Conservation (phyloP, 2,888 invertebrate species). For the Scelioninae gen. 2 region DNA sequence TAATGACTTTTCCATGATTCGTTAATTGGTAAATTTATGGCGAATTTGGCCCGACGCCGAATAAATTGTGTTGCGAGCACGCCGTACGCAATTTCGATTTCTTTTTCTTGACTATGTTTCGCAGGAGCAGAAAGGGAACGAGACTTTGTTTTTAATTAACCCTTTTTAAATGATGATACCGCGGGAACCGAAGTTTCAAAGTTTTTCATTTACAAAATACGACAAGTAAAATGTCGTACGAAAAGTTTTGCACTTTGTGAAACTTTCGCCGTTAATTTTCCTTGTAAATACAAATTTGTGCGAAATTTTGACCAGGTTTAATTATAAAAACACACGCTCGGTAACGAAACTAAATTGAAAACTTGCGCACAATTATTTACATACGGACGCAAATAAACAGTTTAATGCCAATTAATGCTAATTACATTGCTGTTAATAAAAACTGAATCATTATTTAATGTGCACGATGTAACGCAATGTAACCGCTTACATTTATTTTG, state of each 20-base stretch:
- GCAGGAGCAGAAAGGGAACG: constrained; percentile 13
- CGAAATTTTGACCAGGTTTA: constrained; percentile 9
- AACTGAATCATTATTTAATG: no score
- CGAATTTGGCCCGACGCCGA: neutral
- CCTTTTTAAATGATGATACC: constrained; percentile 46
- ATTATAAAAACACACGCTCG: constrained; percentile 14
- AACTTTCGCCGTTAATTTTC: constrained; percentile 49
- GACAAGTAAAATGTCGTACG: constrained; percentile 36
- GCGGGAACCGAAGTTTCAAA: constrained; percentile 34
- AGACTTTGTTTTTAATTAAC: constrained; percentile 53
- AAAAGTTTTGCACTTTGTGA: constrained; percentile 47
- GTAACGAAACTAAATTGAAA: constrained; percentile 21
- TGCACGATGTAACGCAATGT: no score
- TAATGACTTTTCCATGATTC: no score
- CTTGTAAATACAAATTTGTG: constrained; percentile 46
- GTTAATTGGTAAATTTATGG: no score
- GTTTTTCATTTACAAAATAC: constrained; percentile 54
- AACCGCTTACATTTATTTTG: no score
- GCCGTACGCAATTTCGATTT: constrained; percentile 18
- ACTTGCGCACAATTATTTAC: constrained; percentile 12
- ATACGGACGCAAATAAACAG: neutral
- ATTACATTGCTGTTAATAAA: no score
- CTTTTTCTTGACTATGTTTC: constrained; percentile 16
- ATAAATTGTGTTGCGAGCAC: neutral
- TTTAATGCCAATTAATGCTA: neutral